Base-by-base conservation (phyloP, 2,888 invertebrate species). In the Ichneumon xanthorius region DNA sequence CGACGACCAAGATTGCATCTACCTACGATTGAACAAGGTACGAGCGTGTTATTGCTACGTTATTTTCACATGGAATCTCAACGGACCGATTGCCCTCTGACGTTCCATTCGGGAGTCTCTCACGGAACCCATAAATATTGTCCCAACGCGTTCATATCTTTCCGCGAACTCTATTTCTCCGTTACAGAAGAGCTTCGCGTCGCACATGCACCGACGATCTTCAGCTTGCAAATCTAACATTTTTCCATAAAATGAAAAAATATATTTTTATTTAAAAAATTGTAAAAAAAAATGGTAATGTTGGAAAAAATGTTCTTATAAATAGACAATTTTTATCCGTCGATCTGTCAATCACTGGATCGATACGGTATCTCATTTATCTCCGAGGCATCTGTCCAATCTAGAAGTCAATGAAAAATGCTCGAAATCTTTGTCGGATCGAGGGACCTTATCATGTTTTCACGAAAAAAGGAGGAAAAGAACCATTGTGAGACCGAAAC, bases 71-170 rank as follows among this genome's bases (percentile, higher is more conserved):
- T 80, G 71, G 50, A 82, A 83, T 82, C 84, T 81, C 86, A 84
- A 81, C 78, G 67, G 78, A 84, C 84, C 84, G 80, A 87, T 86
- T 80, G 67, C 70, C 68, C 71, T 58, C 76, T 82, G 80, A 87
- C 81, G 72, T 85, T 77, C 50, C 79, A 81, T 77, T 80, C 50
- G 61, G 22, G 26, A 37, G 40, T 55, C 50, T 33, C 61, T 71
- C 55, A 26, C 33, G 53, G 16, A 78, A 76, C 19, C 45, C 70
- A 82, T 85, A 71, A 63, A 75, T 76, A 67, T 68, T 75, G 11
- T 75, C 11, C 37, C 65, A n/a, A 33, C n/a, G 37, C 26, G 22
- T 40, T 16, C 14, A 67, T 73, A 84, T 73, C 61, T 70, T 68
- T 63, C 40, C 16, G 37, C 70, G 7, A 45, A 19, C 37, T 53